phyloP scores from a whole-genome alignment of 2,797 vertebrate species.

The Glyptemys insculpta region DNA sequence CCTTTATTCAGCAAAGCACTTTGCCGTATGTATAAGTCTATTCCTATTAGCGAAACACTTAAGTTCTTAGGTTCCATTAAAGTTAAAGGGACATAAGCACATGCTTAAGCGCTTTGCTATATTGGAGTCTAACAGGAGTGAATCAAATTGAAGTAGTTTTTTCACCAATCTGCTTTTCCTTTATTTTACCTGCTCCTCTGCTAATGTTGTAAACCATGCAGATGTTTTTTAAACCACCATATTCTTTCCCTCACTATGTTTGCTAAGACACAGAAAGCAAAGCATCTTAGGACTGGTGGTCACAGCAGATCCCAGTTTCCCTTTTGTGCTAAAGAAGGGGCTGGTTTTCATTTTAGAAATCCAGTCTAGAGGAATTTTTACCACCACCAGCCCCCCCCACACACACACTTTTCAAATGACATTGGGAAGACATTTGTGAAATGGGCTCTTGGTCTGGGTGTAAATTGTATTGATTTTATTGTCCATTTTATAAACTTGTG shows the following conservation, averaged over 20 bases:
- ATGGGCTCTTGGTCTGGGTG: background rate
- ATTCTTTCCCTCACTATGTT: background rate
- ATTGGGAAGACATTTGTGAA: background rate
- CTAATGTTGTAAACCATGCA: rapidly evolving
- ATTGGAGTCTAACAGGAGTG: background rate
- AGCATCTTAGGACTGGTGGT: background rate
- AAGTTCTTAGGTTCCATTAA: rapidly evolving
- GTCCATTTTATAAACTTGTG: background rate
- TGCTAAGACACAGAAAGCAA: background rate
- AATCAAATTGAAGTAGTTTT: background rate
- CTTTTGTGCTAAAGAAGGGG: background rate
- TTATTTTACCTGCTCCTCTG: background rate
- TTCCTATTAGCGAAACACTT: background rate
- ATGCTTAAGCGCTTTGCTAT: background rate
- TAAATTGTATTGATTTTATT: background rate
- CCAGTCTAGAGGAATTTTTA: background rate
- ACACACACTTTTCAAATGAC: background rate
- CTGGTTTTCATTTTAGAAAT: background rate
- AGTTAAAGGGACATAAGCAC: background rate
- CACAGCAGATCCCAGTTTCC: background rate
- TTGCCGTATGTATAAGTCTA: background rate
- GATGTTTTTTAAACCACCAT: background rate
- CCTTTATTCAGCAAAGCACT: background rate
- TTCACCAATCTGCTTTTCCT: background rate
- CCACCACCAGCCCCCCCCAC: too few relatives aligned